These are phyloP conservation scores for Onchidella celtica DNA, from an alignment of 2,888 invertebrate species.

Conservation along the genomic window DNA sequence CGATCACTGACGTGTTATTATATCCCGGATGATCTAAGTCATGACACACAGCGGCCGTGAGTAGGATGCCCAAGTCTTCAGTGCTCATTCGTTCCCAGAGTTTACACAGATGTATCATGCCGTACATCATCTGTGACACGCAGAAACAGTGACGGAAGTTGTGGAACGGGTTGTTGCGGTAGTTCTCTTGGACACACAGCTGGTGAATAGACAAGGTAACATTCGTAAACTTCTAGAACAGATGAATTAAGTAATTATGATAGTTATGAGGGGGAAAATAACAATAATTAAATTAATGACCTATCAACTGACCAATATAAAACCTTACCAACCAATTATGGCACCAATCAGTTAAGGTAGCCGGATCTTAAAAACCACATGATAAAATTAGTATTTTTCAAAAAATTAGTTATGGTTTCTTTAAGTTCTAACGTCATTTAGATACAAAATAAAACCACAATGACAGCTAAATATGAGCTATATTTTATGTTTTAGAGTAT, in stretches of 20 bases:
- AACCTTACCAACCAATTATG: neutral
- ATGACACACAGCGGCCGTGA: constrained; percentile 90
- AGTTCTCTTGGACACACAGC: constrained; percentile 82
- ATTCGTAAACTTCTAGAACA: too few relatives aligned
- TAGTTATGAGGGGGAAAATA: neutral
- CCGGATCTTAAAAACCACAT: too few relatives aligned
- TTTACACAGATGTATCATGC: constrained; percentile 79
- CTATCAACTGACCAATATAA: neutral
- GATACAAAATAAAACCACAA: too few relatives aligned
- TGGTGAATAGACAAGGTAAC: too few relatives aligned
- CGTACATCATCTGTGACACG: constrained; percentile 90
- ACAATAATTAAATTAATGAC: neutral
- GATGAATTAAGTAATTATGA: too few relatives aligned
- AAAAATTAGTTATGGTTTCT: too few relatives aligned
- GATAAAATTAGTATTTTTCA: too few relatives aligned
- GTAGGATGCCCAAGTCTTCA: constrained; percentile 79
- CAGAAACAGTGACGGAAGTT: constrained; percentile 93
- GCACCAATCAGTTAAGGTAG: neutral
- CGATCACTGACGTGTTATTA: constrained; percentile 80
- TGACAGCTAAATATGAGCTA: too few relatives aligned
- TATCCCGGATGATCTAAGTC: constrained; percentile 84
- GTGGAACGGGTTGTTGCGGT: constrained; percentile 93
- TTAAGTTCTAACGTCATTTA: too few relatives aligned
- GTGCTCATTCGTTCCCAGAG: constrained; percentile 75
- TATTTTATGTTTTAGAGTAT: too few relatives aligned